These are phyloP conservation scores for Endomychus coccineus DNA, from an alignment of 2,888 invertebrate genomes.

Conservation along the genomic window DNA sequence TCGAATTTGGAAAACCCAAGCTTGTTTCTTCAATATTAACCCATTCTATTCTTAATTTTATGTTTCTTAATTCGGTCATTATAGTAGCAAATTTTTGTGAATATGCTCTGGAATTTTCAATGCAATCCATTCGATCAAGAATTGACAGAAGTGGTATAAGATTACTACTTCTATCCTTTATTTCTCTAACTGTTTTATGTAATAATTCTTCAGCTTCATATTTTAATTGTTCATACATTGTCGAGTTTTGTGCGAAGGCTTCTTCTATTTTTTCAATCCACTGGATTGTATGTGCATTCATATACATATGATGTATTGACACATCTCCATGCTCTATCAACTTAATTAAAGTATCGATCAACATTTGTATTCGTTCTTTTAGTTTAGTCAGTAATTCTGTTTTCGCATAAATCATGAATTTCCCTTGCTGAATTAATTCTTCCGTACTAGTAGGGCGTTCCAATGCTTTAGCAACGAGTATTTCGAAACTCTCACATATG, in stretches of 20 bases:
- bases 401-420: constrained; percentile 71
- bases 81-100: constrained; percentile 68
- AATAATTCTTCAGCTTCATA: constrained; percentile 78
- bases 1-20: constrained; percentile 71
- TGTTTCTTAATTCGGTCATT: constrained; percentile 64
- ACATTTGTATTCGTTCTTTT: constrained; percentile 60
- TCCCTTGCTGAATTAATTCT: constrained; percentile 68
- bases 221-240: constrained; percentile 72
- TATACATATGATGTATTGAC: constrained; percentile 63
- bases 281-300: constrained; percentile 74
- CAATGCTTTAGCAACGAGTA: constrained; percentile 59
- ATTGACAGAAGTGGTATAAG: constrained; percentile 68
- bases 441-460: constrained; percentile 70
- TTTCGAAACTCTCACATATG: constrained; percentile 66
- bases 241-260: constrained; percentile 73
- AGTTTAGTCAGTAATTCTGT: constrained; percentile 62
- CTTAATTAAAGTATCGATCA: constrained; percentile 58
- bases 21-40: constrained; percentile 82
- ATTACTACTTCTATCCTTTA: constrained; percentile 64
- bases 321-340: constrained; percentile 73
- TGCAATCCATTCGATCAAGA: constrained; percentile 79
- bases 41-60: constrained; percentile 72
- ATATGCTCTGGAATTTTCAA: constrained; percentile 69
- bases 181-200: constrained; percentile 57
- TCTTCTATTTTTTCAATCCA: constrained; percentile 78